Conservation (phyloP, 2,113 vertebrate genomes). For the Gadus chalcogrammus region DNA sequence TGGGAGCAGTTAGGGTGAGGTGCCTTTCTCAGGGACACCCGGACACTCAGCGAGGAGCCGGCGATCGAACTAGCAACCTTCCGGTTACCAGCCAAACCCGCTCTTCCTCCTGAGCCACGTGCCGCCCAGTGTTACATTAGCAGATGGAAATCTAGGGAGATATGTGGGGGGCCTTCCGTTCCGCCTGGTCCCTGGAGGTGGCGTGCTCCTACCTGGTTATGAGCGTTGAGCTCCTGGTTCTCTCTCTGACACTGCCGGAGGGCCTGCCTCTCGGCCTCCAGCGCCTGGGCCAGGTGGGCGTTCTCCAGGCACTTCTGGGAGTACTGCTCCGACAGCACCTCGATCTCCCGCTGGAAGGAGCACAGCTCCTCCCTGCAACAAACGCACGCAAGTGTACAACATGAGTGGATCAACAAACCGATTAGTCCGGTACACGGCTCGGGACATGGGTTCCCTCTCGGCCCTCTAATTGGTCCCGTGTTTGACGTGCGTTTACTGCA, state of each 20-base stretch:
- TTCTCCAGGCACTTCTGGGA: conserved; percentile 83
- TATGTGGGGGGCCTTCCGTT: no score
- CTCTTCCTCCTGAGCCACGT: no score
- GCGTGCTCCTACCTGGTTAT: conserved; percentile 73
- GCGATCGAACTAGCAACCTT: no score
- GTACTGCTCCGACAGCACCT: conserved; percentile 81
- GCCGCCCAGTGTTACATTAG: neutral
- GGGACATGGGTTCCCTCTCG: no score
- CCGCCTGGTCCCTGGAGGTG: no score
- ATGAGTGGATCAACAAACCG: neutral
- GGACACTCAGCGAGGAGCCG: no score
- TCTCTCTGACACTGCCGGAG: conserved; percentile 80
- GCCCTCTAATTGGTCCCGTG: no score
- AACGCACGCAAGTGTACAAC: conserved; percentile 8
- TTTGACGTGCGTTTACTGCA: no score
- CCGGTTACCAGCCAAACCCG: no score
- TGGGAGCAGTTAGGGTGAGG: no score
- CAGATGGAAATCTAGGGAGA: neutral
- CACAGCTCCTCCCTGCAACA: conserved; percentile 76
- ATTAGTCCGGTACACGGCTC: neutral
- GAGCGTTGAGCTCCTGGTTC: conserved; percentile 82
- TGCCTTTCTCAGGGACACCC: no score
- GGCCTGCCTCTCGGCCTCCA: conserved; percentile 81
- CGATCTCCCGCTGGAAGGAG: conserved; percentile 78
- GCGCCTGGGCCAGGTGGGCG: conserved; percentile 78